Evolutionary conservation across 2,797 vertebrate genomes (phyloP).

Genomic region (Poliocrania exsul): DNA sequence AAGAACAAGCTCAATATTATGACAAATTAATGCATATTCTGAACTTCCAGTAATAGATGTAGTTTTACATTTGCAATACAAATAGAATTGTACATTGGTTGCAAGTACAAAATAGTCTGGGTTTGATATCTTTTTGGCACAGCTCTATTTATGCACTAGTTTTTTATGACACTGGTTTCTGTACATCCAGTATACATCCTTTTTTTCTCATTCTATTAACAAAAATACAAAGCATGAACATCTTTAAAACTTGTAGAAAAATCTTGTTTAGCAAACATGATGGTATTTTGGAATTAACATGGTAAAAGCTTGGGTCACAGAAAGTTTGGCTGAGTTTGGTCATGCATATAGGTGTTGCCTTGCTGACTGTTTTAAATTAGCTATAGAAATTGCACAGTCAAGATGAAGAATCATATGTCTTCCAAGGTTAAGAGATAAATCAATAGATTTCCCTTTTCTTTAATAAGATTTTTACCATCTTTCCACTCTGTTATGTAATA

Average conservation of each 20-base stretch:
- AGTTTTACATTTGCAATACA: neutral
- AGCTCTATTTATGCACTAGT: neutral
- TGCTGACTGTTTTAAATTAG: neutral
- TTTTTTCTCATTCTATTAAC: neutral
- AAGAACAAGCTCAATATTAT: neutral
- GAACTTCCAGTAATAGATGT: neutral
- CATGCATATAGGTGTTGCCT: neutral
- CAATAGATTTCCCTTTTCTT: neutral
- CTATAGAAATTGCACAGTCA: neutral
- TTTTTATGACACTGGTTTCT: neutral
- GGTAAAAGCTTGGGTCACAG: neutral
- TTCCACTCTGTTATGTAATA: neutral
- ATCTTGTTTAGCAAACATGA: neutral
- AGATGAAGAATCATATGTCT: neutral
- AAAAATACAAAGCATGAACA: neutral
- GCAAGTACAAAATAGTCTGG: neutral
- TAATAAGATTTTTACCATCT: neutral
- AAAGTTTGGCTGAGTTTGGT: neutral
- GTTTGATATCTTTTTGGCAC: neutral
- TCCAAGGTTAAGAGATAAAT: neutral
- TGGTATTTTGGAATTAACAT: neutral
- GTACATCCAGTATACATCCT: neutral
- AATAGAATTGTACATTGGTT: neutral
- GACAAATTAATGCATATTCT: neutral
- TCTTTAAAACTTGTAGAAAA: neutral